These are phyloP conservation scores for Agrochola macilenta DNA, from an alignment of 2,888 invertebrate genomes.

Conservation along the genomic window DNA sequence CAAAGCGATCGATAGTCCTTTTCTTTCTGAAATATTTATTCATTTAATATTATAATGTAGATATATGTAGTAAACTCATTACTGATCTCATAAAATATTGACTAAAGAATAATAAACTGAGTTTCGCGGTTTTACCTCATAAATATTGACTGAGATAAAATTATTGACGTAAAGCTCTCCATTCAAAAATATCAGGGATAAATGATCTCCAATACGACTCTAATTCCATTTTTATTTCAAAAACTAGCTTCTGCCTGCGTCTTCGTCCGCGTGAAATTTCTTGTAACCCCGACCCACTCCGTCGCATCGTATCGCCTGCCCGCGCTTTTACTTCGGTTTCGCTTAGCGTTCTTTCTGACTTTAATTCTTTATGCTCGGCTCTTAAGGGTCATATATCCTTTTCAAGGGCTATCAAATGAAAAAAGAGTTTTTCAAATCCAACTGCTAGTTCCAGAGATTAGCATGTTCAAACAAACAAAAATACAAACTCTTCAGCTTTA, in stretches of 20 bases:
- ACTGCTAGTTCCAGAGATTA: too few species aligned
- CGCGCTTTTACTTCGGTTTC: too few species aligned
- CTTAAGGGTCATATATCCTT: too few species aligned
- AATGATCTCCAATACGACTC: background rate
- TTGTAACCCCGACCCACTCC: too few species aligned
- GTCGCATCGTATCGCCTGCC: too few species aligned
- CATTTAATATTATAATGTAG: conserved; percentile 4
- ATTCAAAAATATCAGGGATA: background rate
- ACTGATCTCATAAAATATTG: conserved; percentile 42
- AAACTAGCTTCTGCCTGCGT: background rate
- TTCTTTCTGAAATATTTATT: background rate
- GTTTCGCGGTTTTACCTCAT: conserved; percentile 18
- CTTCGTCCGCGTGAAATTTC: too few species aligned
- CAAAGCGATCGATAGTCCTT: background rate
- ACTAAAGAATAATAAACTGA: conserved; percentile 40
- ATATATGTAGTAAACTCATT: conserved; percentile 10
- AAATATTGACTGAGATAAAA: conserved; percentile 32
- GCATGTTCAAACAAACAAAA: too few species aligned
- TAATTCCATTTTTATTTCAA: conserved; percentile 7
- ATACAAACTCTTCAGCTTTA: too few species aligned
- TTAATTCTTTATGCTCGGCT: too few species aligned
- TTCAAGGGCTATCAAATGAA: too few species aligned
- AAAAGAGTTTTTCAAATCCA: too few species aligned
- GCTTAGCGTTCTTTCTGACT: too few species aligned
- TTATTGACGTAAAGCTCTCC: conserved; percentile 16